Conservation (phyloP, 2,888 invertebrate genomes). For the Ectemnius cavifrons region DNA sequence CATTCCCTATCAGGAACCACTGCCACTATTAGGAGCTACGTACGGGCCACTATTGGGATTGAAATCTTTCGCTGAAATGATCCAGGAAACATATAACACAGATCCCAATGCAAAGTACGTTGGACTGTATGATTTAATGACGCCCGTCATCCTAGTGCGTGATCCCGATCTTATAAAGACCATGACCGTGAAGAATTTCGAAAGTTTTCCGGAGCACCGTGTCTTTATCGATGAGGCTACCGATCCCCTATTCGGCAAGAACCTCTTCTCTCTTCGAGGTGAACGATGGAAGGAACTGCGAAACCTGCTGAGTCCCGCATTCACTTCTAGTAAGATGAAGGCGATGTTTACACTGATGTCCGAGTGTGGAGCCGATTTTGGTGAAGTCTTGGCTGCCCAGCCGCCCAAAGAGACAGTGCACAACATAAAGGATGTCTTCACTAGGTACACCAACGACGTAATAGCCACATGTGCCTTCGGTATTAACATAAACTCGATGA, state of each 20-base stretch:
- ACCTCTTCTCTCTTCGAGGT: slow-evolving; percentile 68
- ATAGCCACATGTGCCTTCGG: slow-evolving; percentile 79
- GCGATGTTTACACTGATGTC: slow-evolving; percentile 65
- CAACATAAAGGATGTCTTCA: slow-evolving; percentile 79
- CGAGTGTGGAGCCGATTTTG: slow-evolving; percentile 63
- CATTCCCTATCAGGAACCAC: slow-evolving; percentile 43
- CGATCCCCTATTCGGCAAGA: slow-evolving; percentile 69
- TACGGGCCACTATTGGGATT: slow-evolving; percentile 8
- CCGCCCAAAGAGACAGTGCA: slow-evolving; percentile 67
- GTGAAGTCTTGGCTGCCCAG: slow-evolving; percentile 56
- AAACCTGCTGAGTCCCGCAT: slow-evolving; percentile 66
- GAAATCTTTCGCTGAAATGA: neutral
- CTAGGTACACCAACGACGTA: slow-evolving; percentile 80
- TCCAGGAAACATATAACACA: slow-evolving; percentile 39
- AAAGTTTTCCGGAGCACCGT: slow-evolving; percentile 67
- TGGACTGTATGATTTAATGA: slow-evolving; percentile 66
- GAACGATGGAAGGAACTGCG: slow-evolving; percentile 71
- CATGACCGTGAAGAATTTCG: slow-evolving; percentile 67
- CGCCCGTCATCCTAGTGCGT: slow-evolving; percentile 65
- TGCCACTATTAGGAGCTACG: slow-evolving; percentile 47
- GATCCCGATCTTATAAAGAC: slow-evolving; percentile 70
- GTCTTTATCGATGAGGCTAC: slow-evolving; percentile 62
- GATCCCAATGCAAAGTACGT: slow-evolving; percentile 50
- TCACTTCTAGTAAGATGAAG: slow-evolving; percentile 72
- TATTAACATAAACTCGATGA: slow-evolving; percentile 71